Base-by-base conservation (phyloP, 2,113 vertebrate genomes). In the Urocitellus parryii region DNA sequence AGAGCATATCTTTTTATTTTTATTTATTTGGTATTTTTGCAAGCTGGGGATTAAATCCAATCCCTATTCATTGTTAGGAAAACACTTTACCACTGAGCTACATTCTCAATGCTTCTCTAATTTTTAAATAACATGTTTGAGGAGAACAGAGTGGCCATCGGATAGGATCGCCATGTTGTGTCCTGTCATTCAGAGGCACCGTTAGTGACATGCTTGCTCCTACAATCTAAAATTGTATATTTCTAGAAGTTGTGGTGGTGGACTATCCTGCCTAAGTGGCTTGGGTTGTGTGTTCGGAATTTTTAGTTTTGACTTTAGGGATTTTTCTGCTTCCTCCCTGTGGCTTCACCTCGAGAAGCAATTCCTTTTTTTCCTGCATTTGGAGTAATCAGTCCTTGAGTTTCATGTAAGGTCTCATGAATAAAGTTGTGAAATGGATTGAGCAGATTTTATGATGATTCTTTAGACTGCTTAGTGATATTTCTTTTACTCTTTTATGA, bases 151-250 rank as follows among this genome's bases (percentile, higher is more conserved):
- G 53, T 16, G 9, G 1, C 5, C 48, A 13, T 68, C 94, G 73
- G 73, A 16, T 8, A 14, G 20, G 12, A 6, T 22, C 53, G 68
- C 29, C 8, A 32, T 17, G 27, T 63, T 45, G 1, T 34, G 27
- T 4, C 7, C 3, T n/a, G 0, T n/a, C n/a, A 13, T 5, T 32
- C 67, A 11, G n/a, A 24, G 85, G 5, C 3, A 5, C 22, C 51
- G 53, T 51, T 81, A 39, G 34, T 51, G 27, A 39, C 8, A 8
- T 5, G 0, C 9, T 11, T 29, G 5, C 18, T 22, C 37, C 76
- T 29, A 0, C 6, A 27, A 17, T 61, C 39, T 81, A 12, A 34
- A 58, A 11, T 65, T 14, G 48, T 25, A 4, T 0, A 4, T 51
- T 81, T 76, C 80, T 29, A 3, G 3, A 63, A 34, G 58, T 34